Conservation (phyloP, 2,113 vertebrate genomes). For the Tonatia bakeri region DNA sequence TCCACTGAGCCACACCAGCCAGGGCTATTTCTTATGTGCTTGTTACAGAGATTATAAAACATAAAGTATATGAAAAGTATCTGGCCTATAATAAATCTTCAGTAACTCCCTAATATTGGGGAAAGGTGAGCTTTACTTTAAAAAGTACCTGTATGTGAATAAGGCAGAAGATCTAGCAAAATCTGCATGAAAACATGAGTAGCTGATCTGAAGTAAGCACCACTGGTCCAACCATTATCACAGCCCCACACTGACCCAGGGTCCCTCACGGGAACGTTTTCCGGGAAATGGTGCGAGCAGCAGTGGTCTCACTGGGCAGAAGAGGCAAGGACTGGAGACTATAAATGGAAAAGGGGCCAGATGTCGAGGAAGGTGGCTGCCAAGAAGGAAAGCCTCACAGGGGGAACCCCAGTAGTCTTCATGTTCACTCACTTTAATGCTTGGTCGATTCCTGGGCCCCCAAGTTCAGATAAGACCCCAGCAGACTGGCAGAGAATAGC, state of each 20-base stretch:
- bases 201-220: not conserved
- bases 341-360: not conserved
- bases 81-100: not conserved
- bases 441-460: not conserved
- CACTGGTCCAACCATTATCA: not conserved
- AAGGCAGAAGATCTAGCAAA: slow-evolving; percentile 4
- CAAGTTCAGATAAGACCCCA: not conserved
- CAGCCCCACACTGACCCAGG: not conserved
- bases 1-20: no score
- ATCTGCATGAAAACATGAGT: not conserved
- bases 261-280: not conserved
- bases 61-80: not conserved
- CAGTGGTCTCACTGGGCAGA: not conserved
- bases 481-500: not conserved
- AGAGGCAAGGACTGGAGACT: not conserved
- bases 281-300: not conserved
- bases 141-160: not conserved
- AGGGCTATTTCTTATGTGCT: not conserved
- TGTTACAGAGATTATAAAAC: not conserved
- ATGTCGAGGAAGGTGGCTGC: not conserved
- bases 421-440: not conserved
- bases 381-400: not conserved
- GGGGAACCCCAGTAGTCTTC: not conserved
- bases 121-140: not conserved
- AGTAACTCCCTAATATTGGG: not conserved